A percentile compares a stretch with the other conserved stretches of the same genome.
Conservation (phyloP, 2,113 vertebrate species). For the Bujurquina vittata region DNA sequence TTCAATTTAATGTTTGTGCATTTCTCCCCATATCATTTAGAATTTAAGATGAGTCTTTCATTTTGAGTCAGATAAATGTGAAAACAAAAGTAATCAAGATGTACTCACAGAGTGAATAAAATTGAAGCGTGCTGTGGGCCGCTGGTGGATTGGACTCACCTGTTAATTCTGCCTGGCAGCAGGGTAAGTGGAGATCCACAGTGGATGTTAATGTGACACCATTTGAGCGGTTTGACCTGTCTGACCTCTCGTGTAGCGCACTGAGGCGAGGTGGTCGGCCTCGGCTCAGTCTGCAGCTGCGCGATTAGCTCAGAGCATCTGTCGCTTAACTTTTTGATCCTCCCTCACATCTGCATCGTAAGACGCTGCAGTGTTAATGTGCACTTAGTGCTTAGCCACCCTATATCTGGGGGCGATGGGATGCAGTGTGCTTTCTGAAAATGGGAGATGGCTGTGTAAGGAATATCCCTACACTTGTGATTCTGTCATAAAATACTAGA, state of each 20-base stretch:
- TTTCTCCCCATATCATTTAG: background rate
- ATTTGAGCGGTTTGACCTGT: slow-evolving; percentile 66
- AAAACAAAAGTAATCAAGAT: background rate
- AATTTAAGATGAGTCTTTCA: background rate
- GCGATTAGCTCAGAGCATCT: slow-evolving; percentile 67
- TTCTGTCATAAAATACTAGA: background rate
- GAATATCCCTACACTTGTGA: background rate
- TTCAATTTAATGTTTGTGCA: background rate
- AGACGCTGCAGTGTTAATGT: slow-evolving; percentile 56
- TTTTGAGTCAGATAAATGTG: background rate
- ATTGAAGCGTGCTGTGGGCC: background rate
- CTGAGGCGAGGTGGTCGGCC: slow-evolving; percentile 35
- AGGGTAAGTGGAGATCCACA: slow-evolving; percentile 23
- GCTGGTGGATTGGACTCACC: slow-evolving; percentile 7
- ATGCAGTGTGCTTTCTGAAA: slow-evolving; percentile 21
- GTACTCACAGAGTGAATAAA: background rate
- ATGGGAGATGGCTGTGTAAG: slow-evolving; percentile 8
- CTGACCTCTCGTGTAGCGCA: slow-evolving; percentile 55
- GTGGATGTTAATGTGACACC: slow-evolving; percentile 46
- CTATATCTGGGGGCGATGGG: slow-evolving; percentile 2
- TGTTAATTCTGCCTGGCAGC: slow-evolving; percentile 33
- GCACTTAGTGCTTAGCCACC: slow-evolving; percentile 38
- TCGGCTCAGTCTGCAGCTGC: slow-evolving; percentile 56
- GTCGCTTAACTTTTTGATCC: slow-evolving; percentile 61
- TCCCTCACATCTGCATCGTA: slow-evolving; percentile 66